These are phyloP conservation scores for Aproaerema taeniolella DNA, from an alignment of 2,888 invertebrate genomes.

Conservation along the genomic window DNA sequence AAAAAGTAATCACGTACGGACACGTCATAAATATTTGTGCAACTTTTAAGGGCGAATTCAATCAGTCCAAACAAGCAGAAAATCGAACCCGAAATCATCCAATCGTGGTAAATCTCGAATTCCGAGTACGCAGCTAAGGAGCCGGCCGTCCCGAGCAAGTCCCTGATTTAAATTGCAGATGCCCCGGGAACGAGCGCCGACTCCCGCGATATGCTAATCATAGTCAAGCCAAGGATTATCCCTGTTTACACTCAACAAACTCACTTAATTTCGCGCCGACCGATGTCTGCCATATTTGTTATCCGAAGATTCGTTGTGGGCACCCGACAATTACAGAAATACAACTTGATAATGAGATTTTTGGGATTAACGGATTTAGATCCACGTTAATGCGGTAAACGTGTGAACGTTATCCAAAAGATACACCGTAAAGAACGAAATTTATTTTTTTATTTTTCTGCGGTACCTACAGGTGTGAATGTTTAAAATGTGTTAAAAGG, in stretches of 20 bases:
- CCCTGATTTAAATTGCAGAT: slow-evolving; percentile 77
- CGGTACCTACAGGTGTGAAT: no score
- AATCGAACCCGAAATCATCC: slow-evolving; percentile 74
- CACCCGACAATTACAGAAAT: not conserved
- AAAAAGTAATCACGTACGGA: no score
- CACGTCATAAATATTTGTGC: slow-evolving; percentile 35
- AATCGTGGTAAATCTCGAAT: slow-evolving; percentile 73
- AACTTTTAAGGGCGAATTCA: slow-evolving; percentile 61
- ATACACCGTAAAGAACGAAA: no score
- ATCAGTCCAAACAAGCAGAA: slow-evolving; percentile 72
- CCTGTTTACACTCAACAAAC: slow-evolving; percentile 78
- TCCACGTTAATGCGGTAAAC: no score
- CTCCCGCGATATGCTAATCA: slow-evolving; percentile 77
- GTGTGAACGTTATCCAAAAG: no score
- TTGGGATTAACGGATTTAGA: no score
- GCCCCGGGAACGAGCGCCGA: slow-evolving; percentile 66
- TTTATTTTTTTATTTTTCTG: no score
- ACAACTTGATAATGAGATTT: not conserved
- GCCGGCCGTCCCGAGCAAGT: slow-evolving; percentile 66
- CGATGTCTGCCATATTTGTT: slow-evolving; percentile 24
- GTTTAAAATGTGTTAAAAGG: no score
- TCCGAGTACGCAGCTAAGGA: slow-evolving; percentile 69
- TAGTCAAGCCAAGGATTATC: slow-evolving; percentile 76
- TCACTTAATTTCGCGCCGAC: slow-evolving; percentile 73
- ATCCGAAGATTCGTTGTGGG: slow-evolving; percentile 3